Evolutionary conservation across 2,113 vertebrate genomes (phyloP).

Genomic region (Capreolus pygargus): DNA sequence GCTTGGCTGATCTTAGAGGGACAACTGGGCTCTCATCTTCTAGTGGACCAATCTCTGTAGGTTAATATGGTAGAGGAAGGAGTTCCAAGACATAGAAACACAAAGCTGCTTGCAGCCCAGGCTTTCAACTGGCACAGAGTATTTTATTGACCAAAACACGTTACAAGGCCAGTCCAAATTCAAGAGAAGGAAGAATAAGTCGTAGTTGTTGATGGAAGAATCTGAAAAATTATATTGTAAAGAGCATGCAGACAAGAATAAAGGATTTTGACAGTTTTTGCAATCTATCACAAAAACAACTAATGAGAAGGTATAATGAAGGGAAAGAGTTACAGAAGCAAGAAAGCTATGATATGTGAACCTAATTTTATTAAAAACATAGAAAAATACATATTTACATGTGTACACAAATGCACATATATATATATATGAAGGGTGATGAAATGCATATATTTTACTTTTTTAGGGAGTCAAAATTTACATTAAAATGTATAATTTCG

Average conservation of each 20-base stretch:
- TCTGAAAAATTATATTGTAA: not conserved
- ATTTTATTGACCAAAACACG: not conserved
- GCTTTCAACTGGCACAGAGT: not conserved
- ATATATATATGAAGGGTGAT: not conserved
- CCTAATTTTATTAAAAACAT: not conserved
- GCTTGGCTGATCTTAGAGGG: not conserved
- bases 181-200: not conserved
- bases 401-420: too few species aligned
- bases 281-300: not conserved
- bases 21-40: not conserved
- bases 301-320: not conserved
- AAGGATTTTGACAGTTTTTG: not conserved
- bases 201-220: not conserved
- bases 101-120: not conserved
- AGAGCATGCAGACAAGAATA: not conserved
- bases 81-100: not conserved
- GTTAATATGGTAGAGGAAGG: not conserved
- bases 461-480: conserved; percentile 7
- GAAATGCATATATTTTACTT: not conserved
- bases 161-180: not conserved
- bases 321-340: not conserved
- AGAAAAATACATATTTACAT: not conserved
- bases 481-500: not conserved
- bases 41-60: not conserved
- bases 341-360: not conserved